Evolutionary conservation across 2,888 invertebrate genomes (phyloP), one percentile per base, ranked within the genome.

Genomic region (Maniola hyperantus): DNA sequence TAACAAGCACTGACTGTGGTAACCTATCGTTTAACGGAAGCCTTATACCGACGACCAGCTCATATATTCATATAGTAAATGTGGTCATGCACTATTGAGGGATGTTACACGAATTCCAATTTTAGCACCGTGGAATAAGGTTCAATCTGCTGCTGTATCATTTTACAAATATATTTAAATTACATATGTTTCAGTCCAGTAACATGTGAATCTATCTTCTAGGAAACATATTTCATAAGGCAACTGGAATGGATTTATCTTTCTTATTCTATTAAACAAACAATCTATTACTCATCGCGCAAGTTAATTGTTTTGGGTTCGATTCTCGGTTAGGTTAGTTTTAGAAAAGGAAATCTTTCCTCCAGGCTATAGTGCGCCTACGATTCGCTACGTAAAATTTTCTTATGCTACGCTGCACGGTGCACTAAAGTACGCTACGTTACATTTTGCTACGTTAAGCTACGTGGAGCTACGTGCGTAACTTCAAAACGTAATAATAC

Each of bases 41-140:
- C 4, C 26, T 26, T 26, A 26, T 26, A 26, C 26, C 60, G 42
- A 48, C 36, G 42, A 18, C 60, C 60, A 36, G 48, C 39, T 67
- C 26, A 26, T 26, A 26, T 61, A 68, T 65, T 68, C 50, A 61
- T 68, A 57, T 44, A 57, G 61, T 65, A 62, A 58, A 58, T 61
- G 61, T 50, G 33, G 51, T 55, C 64, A 63, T 46, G 61, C 61
- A 44, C 13, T 39, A 15, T 46, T 39, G 33, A 55, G 6, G 18
- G 11, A 20, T 6, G 15, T 58, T 26, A 58, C 18, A 26, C 44
- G 26, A 58, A 10, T 58, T 1, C 26, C 2, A n/a, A 20, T 7
- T 58, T 44, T 44, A 42, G 44, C 26, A 5, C 58, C 7, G 4
- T 26, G 26, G 8, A 6, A 26, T 58, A 58, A 13, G 44, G 44